Evolutionary conservation across 2,888 invertebrate species (phyloP), one percentile per base, ranked within the genome.

Genomic region (Epinotia ramella): DNA sequence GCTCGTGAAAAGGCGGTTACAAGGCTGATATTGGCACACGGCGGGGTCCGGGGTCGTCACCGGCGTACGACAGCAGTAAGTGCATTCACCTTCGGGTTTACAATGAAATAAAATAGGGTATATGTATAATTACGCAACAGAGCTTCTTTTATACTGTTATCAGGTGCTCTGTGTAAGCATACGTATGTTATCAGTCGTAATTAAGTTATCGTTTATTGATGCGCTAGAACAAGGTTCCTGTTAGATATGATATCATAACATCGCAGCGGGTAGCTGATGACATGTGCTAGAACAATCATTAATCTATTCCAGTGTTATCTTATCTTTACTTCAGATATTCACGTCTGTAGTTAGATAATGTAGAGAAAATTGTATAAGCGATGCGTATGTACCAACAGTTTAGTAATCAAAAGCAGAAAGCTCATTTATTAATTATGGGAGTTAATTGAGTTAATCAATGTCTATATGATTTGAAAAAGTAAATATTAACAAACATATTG

Each of bases 171-270:
- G 69, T 60, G 44, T 59, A n/a, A 24, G 57, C 57, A 7, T 46
- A 44, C 68, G 59, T 12, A 20, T 20, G 18, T 40, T 53, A 28
- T 33, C 28, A n/a, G 57, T 60, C 18, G 59, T 59, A 75, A 74
- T 74, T 70, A 62, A 57, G 46, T 70, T 70, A 75, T 63, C 74
- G 49, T 46, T 69, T 74, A 69, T 74, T 59, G 74, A 74, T 60
- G 65, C 70, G 60, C 65, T 64, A 28, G 20, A 28, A 74, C 63
- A 75, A 65, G 44, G 65, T 44, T 33, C 53, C 18, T 75, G 18
- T 73, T 46, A 57, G 65, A 73, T 73, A 66, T 40, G 65, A 33
- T 71, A 56, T 20, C 11, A 18, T 62, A 57, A 44, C 44, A 59
- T 59, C 16, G 59, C 44, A n/a, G 69, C 62, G 16, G 33, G 40